Evolutionary conservation across 2,797 vertebrate genomes (phyloP), one percentile per base, ranked within the genome.

Genomic region (Hybognathus amarus): DNA sequence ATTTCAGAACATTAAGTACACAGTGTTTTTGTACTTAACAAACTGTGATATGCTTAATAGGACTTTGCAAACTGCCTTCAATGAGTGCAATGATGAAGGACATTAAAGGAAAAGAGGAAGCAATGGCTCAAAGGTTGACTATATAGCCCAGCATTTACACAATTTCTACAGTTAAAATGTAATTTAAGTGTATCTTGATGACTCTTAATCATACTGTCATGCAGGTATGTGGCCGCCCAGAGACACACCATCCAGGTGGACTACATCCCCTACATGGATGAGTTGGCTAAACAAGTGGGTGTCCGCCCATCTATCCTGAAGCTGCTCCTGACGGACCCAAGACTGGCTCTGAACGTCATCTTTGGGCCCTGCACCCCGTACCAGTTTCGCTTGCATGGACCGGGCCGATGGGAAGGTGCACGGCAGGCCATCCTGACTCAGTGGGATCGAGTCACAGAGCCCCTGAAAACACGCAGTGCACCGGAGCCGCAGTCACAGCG

Each of bases 221-320:
- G 64, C 88, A 98, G 97, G 90, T 97, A 97, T 0, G 95, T 97
- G 88, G 80, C 83, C 5, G 96, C 95, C 87, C 95, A 88, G 85
- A 95, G 96, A 64, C 96, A 97, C 87, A 97, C 97, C 80, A 96
- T 98, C 88, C 97, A 98, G 81, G 95, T 94, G 11, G 96, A 97
- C 83, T 97, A 95, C 1, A 0, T 97, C 2, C 22, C 15, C 0
- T 96, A 96, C 91, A 97, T 98, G 97, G 97, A 98, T 0, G 96
- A 97, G 56, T 76, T 99, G 4, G 96, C 97, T 59, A 56, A 85
- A 2, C 74, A 93, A 82, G 2, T 96, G 50, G 96, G 95, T 0
- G 95, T 94, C 66, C 90, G 50, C 79, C 96, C 97, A 88, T 94
- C 69, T 33, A 0, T 96, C 36, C 54, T 87, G 0, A 30, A 67